Conservation (phyloP, 1,140 invertebrate species). For the Nasonia longicornis region DNA sequence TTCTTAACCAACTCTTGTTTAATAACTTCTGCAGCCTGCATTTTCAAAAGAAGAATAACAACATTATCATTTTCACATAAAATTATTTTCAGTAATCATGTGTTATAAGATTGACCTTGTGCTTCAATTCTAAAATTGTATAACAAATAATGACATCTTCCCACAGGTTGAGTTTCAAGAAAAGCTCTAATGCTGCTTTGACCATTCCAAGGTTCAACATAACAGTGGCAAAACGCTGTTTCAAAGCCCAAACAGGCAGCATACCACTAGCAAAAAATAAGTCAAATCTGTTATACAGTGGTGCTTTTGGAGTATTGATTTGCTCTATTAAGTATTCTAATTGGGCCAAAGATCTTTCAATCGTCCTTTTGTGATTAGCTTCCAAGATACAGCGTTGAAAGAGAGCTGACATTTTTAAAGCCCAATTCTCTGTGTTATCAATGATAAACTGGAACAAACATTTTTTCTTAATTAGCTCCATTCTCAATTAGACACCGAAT, state of each 20-base stretch:
- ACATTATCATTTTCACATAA: not conserved
- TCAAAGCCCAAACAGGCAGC: conserved; percentile 80
- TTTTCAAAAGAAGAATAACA: conserved; percentile 17
- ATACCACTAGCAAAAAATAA: conserved; percentile 76
- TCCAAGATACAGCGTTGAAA: conserved; percentile 83
- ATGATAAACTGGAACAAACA: conserved; percentile 57
- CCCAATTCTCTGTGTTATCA: conserved; percentile 74
- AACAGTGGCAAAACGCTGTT: conserved; percentile 82
- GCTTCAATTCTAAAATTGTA: conserved; percentile 81
- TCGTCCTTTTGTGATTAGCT: conserved; percentile 78
- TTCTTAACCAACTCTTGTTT: conserved; percentile 82
- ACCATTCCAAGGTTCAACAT: conserved; percentile 84
- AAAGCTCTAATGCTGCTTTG: conserved; percentile 89
- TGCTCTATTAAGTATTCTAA: conserved; percentile 82
- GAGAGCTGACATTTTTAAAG: conserved; percentile 77
- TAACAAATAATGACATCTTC: conserved; percentile 94
- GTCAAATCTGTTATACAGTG: conserved; percentile 67
- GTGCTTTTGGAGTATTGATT: conserved; percentile 65
- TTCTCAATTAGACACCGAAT: conserved; percentile 10
- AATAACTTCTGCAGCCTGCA: conserved; percentile 89
- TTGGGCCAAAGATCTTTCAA: conserved; percentile 90
- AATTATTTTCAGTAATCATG: conserved; percentile 2
- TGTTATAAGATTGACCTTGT: conserved; percentile 74
- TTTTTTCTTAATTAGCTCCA: conserved; percentile 38
- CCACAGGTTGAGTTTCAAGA: conserved; percentile 86